Base-by-base conservation (phyloP, 1,140 invertebrate species). In the Mycetomoellerius zeteki region DNA sequence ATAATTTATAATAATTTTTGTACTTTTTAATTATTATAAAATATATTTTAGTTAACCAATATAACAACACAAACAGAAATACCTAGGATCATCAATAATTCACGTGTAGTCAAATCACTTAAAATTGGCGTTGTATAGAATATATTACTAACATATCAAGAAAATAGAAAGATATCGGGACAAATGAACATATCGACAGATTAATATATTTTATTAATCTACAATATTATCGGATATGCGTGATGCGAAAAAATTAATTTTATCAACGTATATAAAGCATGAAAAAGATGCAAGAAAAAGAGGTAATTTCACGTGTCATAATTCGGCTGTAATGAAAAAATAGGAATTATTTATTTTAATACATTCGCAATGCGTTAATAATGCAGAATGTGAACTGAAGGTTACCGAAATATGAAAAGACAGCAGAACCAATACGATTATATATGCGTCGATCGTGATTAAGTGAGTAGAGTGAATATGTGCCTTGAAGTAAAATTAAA, bases 401-500 rank as follows among this genome's bases (percentile, higher is more conserved):
- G 14, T 47, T 43, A 52, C 56, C 58, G 14, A 24, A 43, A 81
- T 56, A 43, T 37, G 21, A 47, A 56, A 71, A 27, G 19, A 10
- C 24, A 37, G 56, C 47, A 24, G 37, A 64, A 62, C 43, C 16
- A 77, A 64, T 19, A 37, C 58, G 37, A 77, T 47, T 19, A 43
- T 10, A n/a, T 27, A 7, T 16, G 1, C 30, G 30, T 62, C 24
- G 50, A 43, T 67, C 77, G 64, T 30, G 47, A 81, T 81, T 69
- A 30, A 77, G 30, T 10, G 47, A 69, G 33, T 81, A 81, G 65
- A 85, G 27, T 75, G 67, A n/a, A 76, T 64, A 85, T 64, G 76
- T 85, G 81, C 81, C 81, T 85, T 85, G 54, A 76, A 75, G 19
- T 75, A 76, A 75, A 56, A 50, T 14, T 76, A 76, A 47, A 85